These are phyloP conservation scores for Exephanes ischioxanthus DNA, from an alignment of 2,888 invertebrate species.

Conservation along the genomic window DNA sequence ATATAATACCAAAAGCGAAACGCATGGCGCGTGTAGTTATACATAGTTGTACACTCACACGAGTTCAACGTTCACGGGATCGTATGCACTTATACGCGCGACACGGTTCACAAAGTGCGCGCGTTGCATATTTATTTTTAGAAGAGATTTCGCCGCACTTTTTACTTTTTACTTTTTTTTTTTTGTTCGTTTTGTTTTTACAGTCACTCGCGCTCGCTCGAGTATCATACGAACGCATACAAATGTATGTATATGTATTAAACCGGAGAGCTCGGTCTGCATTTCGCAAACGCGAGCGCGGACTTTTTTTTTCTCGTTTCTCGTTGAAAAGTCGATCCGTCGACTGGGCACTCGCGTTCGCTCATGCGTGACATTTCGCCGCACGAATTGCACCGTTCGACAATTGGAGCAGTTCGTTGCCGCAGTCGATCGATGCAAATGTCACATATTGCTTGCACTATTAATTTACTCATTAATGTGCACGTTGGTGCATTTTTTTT, in stretches of 20 bases:
- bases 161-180: background rate
- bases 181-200: conserved; percentile 8
- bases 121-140: conserved; percentile 52
- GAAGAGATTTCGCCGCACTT: conserved; percentile 27
- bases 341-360: conserved; percentile 31
- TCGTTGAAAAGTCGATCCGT: conserved; percentile 48
- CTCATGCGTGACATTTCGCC: conserved; percentile 58
- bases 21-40: background rate
- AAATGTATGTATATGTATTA: background rate
- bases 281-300: conserved; percentile 40
- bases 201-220: conserved; percentile 25
- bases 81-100: conserved; percentile 16
- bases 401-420: conserved; percentile 40
- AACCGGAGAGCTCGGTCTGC: conserved; percentile 27
- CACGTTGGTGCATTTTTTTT: background rate
- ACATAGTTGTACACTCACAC: background rate
- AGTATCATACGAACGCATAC: background rate
- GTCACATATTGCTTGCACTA: background rate
- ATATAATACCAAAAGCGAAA: conserved; percentile 14
- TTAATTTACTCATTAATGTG: background rate
- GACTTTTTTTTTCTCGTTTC: conserved; percentile 19
- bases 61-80: conserved; percentile 40
- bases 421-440: conserved; percentile 6
- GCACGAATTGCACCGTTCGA: conserved; percentile 35
- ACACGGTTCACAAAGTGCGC: conserved; percentile 24